These are phyloP conservation scores for Epizoanthus ramosus DNA, from an alignment of 92 coral and sea anemone species.

Conservation along the genomic window DNA sequence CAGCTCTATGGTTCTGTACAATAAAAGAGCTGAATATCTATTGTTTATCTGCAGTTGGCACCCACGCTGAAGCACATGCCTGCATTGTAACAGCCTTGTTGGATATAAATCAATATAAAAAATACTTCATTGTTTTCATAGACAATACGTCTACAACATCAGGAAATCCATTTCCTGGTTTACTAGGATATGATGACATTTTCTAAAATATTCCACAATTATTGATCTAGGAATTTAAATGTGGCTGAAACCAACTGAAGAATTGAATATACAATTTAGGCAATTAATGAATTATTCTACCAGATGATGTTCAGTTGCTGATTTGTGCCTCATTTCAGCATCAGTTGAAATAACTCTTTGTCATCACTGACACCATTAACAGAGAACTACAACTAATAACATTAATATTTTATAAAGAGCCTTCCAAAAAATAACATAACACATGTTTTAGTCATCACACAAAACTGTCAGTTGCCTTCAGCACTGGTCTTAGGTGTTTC, in stretches of 20 bases:
- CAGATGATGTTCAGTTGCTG: too few species aligned
- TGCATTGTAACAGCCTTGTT: not conserved
- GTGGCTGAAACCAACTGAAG: too few species aligned
- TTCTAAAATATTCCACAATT: not conserved
- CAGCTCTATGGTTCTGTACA: not conserved
- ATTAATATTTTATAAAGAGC: not conserved
- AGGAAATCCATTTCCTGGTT: slow-evolving; percentile 33
- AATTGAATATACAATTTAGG: too few species aligned
- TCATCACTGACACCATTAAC: not conserved
- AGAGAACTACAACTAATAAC: not conserved
- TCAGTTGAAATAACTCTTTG: too few species aligned
- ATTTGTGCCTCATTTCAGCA: too few species aligned
- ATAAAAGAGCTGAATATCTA: not conserved
- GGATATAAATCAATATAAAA: not conserved
- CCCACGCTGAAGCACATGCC: slow-evolving; percentile 6
- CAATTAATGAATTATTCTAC: too few species aligned
- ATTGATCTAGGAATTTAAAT: too few species aligned
- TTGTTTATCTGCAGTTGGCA: not conserved
- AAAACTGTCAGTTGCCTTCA: not conserved
- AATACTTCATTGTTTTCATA: not conserved
- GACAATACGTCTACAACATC: not conserved
- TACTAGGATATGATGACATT: not conserved
- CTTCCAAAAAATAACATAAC: not conserved
- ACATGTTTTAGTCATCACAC: not conserved
- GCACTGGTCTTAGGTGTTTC: not conserved